Evolutionary conservation across 2,113 vertebrate genomes (phyloP).

Genomic region (Oplegnathus fasciatus): DNA sequence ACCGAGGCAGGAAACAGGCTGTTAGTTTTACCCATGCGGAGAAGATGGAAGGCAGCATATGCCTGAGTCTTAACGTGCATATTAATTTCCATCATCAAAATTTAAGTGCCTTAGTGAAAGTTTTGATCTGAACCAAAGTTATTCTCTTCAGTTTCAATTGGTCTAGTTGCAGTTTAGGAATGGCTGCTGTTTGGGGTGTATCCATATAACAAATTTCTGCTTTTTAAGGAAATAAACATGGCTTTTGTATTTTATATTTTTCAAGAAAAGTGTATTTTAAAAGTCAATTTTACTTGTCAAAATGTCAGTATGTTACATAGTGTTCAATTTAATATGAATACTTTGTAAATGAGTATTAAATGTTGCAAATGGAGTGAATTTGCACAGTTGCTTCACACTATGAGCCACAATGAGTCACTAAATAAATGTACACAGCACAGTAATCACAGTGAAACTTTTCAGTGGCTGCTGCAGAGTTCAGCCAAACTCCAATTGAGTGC

Average conservation of each 20-base stretch:
- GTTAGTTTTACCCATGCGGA: conserved; percentile 43
- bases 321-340: too few species aligned
- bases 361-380: neutral
- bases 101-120: neutral
- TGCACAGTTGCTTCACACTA: neutral
- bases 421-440: neutral
- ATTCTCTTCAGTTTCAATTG: neutral
- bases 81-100: neutral
- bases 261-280: neutral
- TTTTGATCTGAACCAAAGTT: too few species aligned
- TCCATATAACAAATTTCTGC: neutral
- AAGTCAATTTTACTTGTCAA: too few species aligned
- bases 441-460: neutral
- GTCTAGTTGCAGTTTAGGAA: neutral
- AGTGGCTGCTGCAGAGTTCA: conserved; percentile 30
- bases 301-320: too few species aligned
- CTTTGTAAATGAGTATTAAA: neutral
- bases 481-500: conserved; percentile 38
- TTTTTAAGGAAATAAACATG: neutral
- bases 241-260: neutral
- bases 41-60: conserved; percentile 22
- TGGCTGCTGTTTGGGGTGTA: neutral
- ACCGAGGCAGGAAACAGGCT: conserved; percentile 66
- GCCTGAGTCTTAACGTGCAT: neutral
- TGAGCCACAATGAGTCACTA: neutral